These are phyloP conservation scores for Melopsittacus undulatus DNA, from an alignment of 2,797 vertebrate genomes.

Conservation along the genomic window DNA sequence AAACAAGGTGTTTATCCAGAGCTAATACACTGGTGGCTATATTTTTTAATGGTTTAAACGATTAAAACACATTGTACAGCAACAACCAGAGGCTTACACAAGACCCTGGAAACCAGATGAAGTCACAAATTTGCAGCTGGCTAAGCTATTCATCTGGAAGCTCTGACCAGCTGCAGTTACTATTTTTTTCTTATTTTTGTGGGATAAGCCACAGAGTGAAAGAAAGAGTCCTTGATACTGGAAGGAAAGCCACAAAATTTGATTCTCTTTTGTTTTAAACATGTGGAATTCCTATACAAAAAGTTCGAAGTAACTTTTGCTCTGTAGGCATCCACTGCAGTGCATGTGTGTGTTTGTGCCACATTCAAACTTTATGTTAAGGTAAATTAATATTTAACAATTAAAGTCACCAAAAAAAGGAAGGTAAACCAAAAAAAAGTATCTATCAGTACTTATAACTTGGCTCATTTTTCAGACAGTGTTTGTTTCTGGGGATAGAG, in stretches of 20 bases:
- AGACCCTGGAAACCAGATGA: constrained; percentile 52
- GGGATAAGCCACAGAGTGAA: not conserved
- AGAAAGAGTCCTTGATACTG: constrained; percentile 39
- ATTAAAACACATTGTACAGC: constrained; percentile 42
- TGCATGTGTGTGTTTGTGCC: not conserved
- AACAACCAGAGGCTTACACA: constrained; percentile 6
- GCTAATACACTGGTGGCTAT: constrained; percentile 32
- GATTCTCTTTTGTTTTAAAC: not conserved
- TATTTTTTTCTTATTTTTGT: constrained; percentile 4
- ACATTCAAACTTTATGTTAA: not conserved
- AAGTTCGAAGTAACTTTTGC: not conserved
- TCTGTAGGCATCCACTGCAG: not conserved
- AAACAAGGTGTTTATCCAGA: constrained; percentile 66
- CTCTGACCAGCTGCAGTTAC: constrained; percentile 40
- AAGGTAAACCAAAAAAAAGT: not conserved
- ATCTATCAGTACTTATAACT: not conserved
- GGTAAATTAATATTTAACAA: not conserved
- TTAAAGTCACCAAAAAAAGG: not conserved
- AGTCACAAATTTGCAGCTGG: constrained; percentile 55
- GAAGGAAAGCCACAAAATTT: not conserved
- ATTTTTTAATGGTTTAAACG: constrained; percentile 24
- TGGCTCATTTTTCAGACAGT: not conserved
- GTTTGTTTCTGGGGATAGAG: not conserved
- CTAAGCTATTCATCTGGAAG: constrained; percentile 35
- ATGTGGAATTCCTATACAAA: not conserved